phyloP scores from a whole-genome alignment of 2,797 vertebrate species.

The Buphagus erythrorhynchus region DNA sequence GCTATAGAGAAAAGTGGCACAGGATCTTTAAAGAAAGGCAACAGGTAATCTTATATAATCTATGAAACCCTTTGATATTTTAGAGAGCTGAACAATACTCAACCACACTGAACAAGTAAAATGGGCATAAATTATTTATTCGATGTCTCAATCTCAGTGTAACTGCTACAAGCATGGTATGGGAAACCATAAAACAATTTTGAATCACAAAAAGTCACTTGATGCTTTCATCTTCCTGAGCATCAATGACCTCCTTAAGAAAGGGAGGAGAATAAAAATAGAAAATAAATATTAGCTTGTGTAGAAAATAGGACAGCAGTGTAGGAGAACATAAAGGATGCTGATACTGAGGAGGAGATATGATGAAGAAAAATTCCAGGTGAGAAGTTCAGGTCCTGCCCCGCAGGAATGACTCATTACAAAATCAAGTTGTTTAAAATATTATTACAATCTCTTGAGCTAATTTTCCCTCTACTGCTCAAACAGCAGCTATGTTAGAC shows the following conservation, averaged over 20 bases:
- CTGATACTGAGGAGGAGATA: not conserved
- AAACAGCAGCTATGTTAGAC: not conserved
- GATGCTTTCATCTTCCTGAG: not conserved
- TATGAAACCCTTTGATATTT: not conserved
- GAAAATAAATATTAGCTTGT: not conserved
- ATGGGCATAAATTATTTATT: not conserved
- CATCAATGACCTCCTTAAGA: not conserved
- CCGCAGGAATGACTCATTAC: not conserved
- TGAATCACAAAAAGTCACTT: not conserved
- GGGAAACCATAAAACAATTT: not conserved
- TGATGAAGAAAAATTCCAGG: not conserved
- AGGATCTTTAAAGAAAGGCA: not conserved
- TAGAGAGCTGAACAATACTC: not conserved
- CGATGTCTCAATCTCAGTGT: not conserved
- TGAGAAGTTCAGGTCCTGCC: not conserved
- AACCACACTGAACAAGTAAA: not conserved
- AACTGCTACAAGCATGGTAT: not conserved
- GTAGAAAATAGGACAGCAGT: not conserved
- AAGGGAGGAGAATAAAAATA: not conserved
- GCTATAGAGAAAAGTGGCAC: not conserved
- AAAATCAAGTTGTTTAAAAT: not conserved
- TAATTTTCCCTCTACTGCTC: not conserved
- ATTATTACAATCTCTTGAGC: not conserved
- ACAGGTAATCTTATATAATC: not conserved
- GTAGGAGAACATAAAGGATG: not conserved